Conservation (phyloP, 1,140 invertebrate genomes). For the Neelides sp. region DNA sequence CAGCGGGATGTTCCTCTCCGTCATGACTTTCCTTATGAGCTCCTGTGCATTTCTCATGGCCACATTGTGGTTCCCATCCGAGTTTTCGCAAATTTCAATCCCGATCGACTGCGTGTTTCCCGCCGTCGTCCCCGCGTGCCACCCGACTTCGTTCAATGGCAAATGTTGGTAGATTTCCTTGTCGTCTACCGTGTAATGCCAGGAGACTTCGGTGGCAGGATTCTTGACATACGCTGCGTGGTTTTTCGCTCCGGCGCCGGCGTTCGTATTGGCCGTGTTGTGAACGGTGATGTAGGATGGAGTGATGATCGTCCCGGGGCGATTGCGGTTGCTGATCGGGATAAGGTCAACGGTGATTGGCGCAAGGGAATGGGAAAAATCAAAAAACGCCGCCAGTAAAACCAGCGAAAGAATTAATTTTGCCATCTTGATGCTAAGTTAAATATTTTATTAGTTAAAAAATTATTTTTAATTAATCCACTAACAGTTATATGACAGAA, state of each 20-base stretch:
- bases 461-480: too few species aligned
- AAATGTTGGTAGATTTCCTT: slow-evolving; percentile 12
- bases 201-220: slow-evolving; percentile 3
- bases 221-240: slow-evolving; percentile 14
- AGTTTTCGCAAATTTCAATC: slow-evolving; percentile 16
- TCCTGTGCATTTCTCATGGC: slow-evolving; percentile 8
- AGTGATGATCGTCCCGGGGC: slow-evolving; percentile 7
- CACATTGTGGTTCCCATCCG: slow-evolving; percentile 8
- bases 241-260: slow-evolving; percentile 4
- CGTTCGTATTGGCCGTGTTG: slow-evolving; percentile 6
- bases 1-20: slow-evolving; percentile 4
- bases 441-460: too few species aligned
- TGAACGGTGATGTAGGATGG: slow-evolving; percentile 11
- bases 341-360: slow-evolving; percentile 8
- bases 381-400: background rate
- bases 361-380: background rate
- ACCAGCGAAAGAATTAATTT: too few species aligned
- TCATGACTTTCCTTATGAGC: slow-evolving; percentile 9
- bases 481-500: too few species aligned
- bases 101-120: slow-evolving; percentile 13
- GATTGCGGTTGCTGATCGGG: slow-evolving; percentile 9
- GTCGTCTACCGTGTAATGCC: slow-evolving; percentile 14
- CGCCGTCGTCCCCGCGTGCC: slow-evolving; percentile 11
- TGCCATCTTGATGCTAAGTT: too few species aligned
- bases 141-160: slow-evolving; percentile 11